Conservation (phyloP, 2,888 invertebrate species). For the Antheraea yamamai region DNA sequence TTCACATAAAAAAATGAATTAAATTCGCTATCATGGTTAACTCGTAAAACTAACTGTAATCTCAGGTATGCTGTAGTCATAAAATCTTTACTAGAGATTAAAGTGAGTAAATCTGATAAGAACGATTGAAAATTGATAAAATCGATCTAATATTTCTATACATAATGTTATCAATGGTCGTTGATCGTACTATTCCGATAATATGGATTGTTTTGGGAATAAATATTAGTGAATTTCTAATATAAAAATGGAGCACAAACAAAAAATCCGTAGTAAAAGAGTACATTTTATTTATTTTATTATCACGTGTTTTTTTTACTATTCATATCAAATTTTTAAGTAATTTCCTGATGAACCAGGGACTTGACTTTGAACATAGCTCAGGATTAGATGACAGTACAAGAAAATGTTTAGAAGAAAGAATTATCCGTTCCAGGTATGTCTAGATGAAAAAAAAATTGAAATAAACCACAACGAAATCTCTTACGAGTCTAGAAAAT, state of each 20-base stretch:
- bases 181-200: background rate
- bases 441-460: too few species aligned
- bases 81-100: background rate
- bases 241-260: background rate
- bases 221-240: background rate
- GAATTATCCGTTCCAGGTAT: too few species aligned
- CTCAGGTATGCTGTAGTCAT: background rate
- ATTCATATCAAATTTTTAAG: too few species aligned
- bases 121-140: background rate
- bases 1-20: constrained; percentile 2
- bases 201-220: background rate
- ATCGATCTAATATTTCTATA: background rate
- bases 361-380: too few species aligned
- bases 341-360: too few species aligned
- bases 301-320: too few species aligned
- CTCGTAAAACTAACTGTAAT: constrained; percentile 9
- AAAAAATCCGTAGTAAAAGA: too few species aligned
- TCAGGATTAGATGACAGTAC: too few species aligned
- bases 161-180: background rate
- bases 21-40: background rate
- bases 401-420: too few species aligned
- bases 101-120: background rate
- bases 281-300: too few species aligned
- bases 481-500: too few species aligned
- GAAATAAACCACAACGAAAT: too few species aligned